A percentile compares a stretch with the other conserved stretches of the same genome.
Evolutionary conservation across 1,140 invertebrate genomes (phyloP).

Genomic region (Chymomyza costata): DNA sequence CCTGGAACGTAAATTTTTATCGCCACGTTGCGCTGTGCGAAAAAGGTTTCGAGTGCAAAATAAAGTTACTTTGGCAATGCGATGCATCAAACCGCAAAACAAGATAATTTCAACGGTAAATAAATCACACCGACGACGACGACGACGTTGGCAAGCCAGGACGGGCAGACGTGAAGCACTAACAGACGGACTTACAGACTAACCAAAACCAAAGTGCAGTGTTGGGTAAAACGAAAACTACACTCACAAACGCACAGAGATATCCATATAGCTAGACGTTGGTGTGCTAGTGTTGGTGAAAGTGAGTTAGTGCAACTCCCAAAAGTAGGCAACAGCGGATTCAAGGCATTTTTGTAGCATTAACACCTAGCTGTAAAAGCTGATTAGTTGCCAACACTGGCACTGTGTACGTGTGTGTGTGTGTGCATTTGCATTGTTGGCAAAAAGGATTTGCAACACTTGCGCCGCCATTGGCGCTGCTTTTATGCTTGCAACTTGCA

Average conservation of each 20-base stretch:
- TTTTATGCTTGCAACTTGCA: neutral
- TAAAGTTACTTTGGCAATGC: constrained; percentile 70
- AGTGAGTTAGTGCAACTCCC: constrained; percentile 25
- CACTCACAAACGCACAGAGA: no score
- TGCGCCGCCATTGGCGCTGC: constrained; percentile 7
- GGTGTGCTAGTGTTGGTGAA: constrained; percentile 17
- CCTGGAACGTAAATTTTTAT: constrained; percentile 69
- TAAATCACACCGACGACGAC: constrained; percentile 49
- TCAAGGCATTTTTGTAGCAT: constrained; percentile 45
- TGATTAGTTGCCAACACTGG: constrained; percentile 52
- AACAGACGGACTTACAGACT: no score
- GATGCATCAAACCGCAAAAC: constrained; percentile 73
- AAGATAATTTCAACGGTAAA: constrained; percentile 74
- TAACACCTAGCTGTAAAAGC: constrained; percentile 57
- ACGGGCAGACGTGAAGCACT: neutral
- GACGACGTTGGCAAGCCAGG: neutral
- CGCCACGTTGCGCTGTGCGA: constrained; percentile 53
- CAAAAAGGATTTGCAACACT: constrained; percentile 15
- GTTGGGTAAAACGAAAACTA: constrained; percentile 1
- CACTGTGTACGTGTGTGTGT: neutral
- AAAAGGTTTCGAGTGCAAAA: constrained; percentile 71
- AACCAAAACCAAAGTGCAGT: constrained; percentile 30
- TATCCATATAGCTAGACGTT: no score
- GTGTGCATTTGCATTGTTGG: constrained; percentile 34
- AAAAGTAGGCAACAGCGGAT: constrained; percentile 40